Percentiles rank a stretch among this genome's conserved stretches.
These are phyloP conservation scores for Gallirallus australis DNA, from an alignment of 2,797 vertebrate species.

Conservation along the genomic window DNA sequence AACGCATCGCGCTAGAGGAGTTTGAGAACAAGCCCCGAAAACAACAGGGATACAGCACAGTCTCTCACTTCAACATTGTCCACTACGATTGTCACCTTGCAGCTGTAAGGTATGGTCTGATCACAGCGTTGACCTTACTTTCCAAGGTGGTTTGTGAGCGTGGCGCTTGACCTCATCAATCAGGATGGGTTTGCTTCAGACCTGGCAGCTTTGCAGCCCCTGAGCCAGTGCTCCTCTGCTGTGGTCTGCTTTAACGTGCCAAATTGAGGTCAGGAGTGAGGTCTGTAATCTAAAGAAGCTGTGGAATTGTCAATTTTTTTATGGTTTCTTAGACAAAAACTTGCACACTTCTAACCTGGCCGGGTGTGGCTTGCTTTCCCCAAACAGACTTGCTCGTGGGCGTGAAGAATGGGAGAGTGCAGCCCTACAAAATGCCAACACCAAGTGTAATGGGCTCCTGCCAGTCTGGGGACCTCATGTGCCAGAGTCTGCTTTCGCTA, in stretches of 20 bases:
- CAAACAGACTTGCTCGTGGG: conserved; percentile 90
- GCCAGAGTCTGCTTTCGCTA: conserved; percentile 97
- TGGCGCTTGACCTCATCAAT: neutral
- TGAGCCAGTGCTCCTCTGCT: neutral
- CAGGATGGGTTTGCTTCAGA: neutral
- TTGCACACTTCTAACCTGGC: neutral
- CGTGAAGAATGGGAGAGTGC: conserved; percentile 99
- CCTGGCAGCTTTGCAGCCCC: neutral
- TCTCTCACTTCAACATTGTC: conserved; percentile 99
- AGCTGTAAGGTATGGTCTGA: conserved; percentile 89
- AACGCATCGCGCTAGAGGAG: conserved; percentile 94
- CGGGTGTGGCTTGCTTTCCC: neutral
- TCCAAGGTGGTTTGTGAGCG: accelerated
- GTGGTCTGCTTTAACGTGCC: neutral
- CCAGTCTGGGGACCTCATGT: conserved; percentile 99
- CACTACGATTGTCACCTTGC: conserved; percentile 99
- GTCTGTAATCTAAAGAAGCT: neutral
- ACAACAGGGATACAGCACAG: conserved; percentile 98
- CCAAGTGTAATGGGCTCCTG: conserved; percentile 98
- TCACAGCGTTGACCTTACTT: accelerated
- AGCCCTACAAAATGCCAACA: conserved; percentile 97
- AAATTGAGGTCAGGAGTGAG: neutral
- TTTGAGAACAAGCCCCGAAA: conserved; percentile 98
- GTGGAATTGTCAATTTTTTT: neutral
- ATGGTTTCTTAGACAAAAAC: neutral